Base-by-base conservation (phyloP, 1,140 invertebrate species). In the Samia ricini region DNA sequence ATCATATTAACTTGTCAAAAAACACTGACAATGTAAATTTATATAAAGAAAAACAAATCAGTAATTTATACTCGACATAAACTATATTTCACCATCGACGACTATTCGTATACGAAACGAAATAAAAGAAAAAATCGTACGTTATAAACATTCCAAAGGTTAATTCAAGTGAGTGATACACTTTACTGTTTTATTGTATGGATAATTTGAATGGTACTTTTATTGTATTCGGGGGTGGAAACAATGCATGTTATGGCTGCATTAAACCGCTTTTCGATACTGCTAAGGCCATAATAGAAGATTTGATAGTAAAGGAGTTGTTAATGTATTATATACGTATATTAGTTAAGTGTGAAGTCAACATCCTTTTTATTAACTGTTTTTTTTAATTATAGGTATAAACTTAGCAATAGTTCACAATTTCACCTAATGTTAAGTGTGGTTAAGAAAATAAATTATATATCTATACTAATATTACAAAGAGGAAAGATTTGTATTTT, bases 171-270 rank as follows among this genome's bases (percentile, higher is more conserved):
- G 81, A 86, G 82, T 85, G 81, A 85, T 79, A 79, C 74, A 78
- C 77, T 83, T 74, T 42, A 64, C 67, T 74, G 66, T 84, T 88
- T 86, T 85, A 86, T 81, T 81, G 78, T 84, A 73, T 74, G 80
- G 71, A 85, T 86, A 86, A 85, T 88, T 85, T 84, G 71, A 84
- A 88, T 85, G 72, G 73, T 59, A 64, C 79, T 88, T 88, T 86
- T 88, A 84, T 74, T 76, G 49, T 29, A 51, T 56, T 57, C 18
- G 36, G 63, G n/a, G 64, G 64, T 70, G 63, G 62, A 68, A 64
- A 68, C 63, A 63, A 73, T 74, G 63, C 71, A 74, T 75, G 74
- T 77, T 80, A 78, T 75, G 59, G 68, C 52, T 60, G 60, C 60
- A 74, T 74, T 72, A 72, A 70, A 76, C 19, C 18, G 50, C 50